Evolutionary conservation across 2,797 vertebrate species (phyloP).

Genomic region (Eidolon dupreanum): DNA sequence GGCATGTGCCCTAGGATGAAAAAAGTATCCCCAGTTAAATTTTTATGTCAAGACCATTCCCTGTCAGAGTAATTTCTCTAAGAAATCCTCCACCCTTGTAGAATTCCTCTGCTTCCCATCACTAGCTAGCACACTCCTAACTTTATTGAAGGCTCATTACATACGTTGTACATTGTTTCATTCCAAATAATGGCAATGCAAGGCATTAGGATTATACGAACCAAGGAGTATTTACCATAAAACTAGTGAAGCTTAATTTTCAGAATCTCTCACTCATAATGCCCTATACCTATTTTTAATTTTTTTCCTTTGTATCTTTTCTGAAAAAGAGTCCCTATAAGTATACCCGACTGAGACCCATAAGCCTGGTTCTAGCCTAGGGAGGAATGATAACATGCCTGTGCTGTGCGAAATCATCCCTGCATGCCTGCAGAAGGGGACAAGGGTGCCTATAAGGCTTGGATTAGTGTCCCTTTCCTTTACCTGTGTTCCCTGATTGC

Average conservation of each 20-base stretch:
- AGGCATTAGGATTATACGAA: background rate
- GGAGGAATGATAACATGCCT: background rate
- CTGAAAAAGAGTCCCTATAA: background rate
- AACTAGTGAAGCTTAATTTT: background rate
- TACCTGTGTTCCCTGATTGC: background rate
- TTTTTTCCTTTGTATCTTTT: constrained; percentile 21
- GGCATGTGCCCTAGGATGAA: constrained; percentile 50
- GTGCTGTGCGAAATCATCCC: background rate
- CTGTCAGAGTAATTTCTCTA: constrained; percentile 25
- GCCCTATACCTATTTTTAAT: background rate
- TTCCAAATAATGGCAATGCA: background rate
- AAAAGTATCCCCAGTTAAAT: constrained; percentile 70
- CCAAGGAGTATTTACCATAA: background rate
- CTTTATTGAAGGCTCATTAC: constrained; percentile 32
- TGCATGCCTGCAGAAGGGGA: background rate
- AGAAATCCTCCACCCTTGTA: background rate
- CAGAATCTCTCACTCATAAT: background rate
- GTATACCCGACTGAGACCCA: background rate
- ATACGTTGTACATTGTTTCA: background rate
- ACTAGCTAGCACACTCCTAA: constrained; percentile 39
- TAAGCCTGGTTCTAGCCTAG: background rate
- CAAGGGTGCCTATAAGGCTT: background rate
- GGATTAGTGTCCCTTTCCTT: background rate
- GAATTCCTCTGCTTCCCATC: constrained; percentile 46
- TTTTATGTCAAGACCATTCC: constrained; percentile 65